Conservation (phyloP, 30 jellyfish, hydroid and myxozoan species). For the Hydra vulgaris region DNA sequence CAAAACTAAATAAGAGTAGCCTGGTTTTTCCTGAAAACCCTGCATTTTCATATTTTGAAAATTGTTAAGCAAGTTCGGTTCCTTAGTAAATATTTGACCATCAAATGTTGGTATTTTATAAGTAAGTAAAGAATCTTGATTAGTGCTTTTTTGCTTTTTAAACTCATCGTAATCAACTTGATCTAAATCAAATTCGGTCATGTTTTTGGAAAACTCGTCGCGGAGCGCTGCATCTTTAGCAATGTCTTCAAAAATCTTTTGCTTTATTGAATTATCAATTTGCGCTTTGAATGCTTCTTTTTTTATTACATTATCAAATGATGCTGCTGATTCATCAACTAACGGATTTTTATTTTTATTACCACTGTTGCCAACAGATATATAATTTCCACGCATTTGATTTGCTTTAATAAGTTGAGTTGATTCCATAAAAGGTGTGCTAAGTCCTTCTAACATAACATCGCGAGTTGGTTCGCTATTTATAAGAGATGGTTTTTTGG, state of each 20-base stretch:
- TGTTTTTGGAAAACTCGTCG: not conserved
- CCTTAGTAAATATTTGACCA: not conserved
- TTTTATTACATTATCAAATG: not conserved
- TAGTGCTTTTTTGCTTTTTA: not conserved
- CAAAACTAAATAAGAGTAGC: not conserved
- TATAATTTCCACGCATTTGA: conserved; percentile 9
- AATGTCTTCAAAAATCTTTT: not conserved
- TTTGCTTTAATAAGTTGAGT: conserved; percentile 17
- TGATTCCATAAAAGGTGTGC: conserved; percentile 13
- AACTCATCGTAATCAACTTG: not conserved
- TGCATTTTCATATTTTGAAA: not conserved
- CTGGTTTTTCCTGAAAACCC: not conserved
- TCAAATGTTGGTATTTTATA: not conserved
- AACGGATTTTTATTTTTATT: not conserved
- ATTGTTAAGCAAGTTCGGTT: not conserved
- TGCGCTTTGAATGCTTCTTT: not conserved
- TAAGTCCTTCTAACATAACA: conserved; percentile 7
- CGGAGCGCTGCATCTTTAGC: not conserved
- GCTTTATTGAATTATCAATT: not conserved
- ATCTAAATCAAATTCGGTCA: not conserved
- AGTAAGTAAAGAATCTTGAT: not conserved
- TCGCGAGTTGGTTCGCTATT: not conserved
- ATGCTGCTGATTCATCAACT: not conserved
- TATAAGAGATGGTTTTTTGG: not conserved
- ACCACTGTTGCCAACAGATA: not conserved